phyloP scores from a whole-genome alignment of 2,797 vertebrate genomes.

The Syncerus caffer region DNA sequence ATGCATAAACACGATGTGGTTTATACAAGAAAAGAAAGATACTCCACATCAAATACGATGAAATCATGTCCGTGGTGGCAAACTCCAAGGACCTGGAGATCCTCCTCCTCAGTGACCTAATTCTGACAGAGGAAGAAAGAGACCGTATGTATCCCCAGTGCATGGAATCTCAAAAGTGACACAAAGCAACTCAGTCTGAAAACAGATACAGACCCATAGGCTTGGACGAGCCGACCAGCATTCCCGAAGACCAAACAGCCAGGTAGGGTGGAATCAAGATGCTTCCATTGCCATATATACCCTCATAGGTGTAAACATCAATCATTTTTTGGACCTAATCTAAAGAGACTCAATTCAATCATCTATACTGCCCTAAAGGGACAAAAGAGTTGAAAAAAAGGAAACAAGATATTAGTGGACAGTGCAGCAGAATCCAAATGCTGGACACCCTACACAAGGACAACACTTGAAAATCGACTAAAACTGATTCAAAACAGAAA shows the following conservation, averaged over 20 bases:
- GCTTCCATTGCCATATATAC: background rate
- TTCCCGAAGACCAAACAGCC: background rate
- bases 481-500: background rate
- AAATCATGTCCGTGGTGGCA: background rate
- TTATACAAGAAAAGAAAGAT: background rate
- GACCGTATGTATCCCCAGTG: background rate
- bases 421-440: background rate
- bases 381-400: background rate
- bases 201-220: background rate
- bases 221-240: background rate
- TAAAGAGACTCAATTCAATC: background rate
- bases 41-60: rapidly evolving
- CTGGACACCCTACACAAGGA: background rate
- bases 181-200: background rate
- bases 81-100: background rate
- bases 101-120: background rate
- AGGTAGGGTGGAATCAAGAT: background rate
- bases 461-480: background rate
- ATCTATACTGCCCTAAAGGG: background rate
- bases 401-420: background rate
- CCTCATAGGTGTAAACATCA: background rate
- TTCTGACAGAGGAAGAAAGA: background rate
- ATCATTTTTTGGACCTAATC: background rate
- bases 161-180: background rate
- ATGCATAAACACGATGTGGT: background rate